Conservation (phyloP, 1,140 invertebrate species). For the Dufourea novaeangliae region DNA sequence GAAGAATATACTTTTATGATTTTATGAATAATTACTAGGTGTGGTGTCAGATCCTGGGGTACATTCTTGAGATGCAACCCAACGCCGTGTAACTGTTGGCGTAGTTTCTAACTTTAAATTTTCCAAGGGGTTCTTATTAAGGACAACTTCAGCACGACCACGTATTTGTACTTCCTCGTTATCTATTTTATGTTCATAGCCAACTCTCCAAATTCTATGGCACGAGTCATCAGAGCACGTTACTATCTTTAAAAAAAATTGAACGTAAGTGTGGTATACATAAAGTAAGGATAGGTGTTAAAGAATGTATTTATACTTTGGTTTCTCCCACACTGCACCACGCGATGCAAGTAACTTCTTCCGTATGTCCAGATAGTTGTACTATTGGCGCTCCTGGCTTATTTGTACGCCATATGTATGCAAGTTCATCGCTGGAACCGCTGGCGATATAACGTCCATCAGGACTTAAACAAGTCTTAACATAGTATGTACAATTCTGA, state of each 20-base stretch:
- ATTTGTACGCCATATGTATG: constrained; percentile 91
- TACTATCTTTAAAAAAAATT: constrained; percentile 82
- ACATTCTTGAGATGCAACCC: constrained; percentile 49
- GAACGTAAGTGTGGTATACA: constrained; percentile 2
- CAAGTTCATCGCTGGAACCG: constrained; percentile 91
- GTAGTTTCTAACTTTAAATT: constrained; percentile 69
- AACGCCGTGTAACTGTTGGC: constrained; percentile 62
- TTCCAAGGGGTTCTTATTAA: constrained; percentile 46
- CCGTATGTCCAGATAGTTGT: constrained; percentile 87
- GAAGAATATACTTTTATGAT: not conserved
- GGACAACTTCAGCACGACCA: constrained; percentile 82
- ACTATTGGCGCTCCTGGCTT: constrained; percentile 85
- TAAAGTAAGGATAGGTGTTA: not conserved
- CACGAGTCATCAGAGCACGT: constrained; percentile 91
- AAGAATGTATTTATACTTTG: constrained; percentile 75
- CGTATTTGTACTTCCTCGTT: constrained; percentile 79
- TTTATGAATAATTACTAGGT: constrained; percentile 49
- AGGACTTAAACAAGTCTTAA: constrained; percentile 90
- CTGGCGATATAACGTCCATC: constrained; percentile 91
- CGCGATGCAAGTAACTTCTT: constrained; percentile 92
- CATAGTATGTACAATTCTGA: constrained; percentile 90
- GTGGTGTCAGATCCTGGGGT: constrained; percentile 68
- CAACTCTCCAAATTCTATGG: constrained; percentile 89
- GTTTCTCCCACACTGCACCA: constrained; percentile 85
- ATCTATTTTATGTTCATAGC: constrained; percentile 81